phyloP scores from a whole-genome alignment of 2,797 vertebrate genomes.

The Oophaga sylvatica region DNA sequence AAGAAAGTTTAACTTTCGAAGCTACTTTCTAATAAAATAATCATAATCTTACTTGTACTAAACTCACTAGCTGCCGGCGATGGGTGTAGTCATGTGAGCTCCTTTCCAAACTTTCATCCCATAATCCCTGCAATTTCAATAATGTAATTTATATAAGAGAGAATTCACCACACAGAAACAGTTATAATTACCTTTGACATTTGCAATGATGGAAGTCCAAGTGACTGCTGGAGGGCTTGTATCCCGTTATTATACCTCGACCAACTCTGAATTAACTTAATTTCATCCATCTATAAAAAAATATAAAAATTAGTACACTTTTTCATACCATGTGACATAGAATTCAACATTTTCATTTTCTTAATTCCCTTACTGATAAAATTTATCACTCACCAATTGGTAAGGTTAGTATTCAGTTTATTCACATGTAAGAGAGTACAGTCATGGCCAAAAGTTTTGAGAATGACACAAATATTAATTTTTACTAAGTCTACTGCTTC shows the following conservation, averaged over 20 bases:
- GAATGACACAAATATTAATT: no score
- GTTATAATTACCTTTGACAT: slow-evolving; percentile 12
- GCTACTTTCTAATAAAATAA: no score
- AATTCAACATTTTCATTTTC: neutral
- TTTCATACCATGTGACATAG: neutral
- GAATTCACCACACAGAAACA: neutral
- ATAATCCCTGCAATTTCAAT: neutral
- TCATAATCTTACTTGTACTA: neutral
- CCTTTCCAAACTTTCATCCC: neutral
- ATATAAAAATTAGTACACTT: neutral
- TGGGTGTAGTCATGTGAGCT: neutral
- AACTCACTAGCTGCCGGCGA: neutral
- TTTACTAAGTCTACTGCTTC: no score
- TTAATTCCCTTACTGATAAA: no score
- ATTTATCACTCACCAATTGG: no score
- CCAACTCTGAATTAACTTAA: slow-evolving; percentile 40
- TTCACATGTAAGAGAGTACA: no score
- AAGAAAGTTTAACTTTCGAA: no score
- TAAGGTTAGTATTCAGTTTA: no score
- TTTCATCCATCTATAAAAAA: slow-evolving; percentile 53
- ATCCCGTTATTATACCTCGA: slow-evolving; percentile 47
- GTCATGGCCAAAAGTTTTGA: no score
- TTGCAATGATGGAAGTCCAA: slow-evolving; percentile 36
- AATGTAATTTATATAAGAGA: neutral
- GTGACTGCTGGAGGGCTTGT: slow-evolving; percentile 13